Percentiles rank a stretch among this genome's conserved stretches.
Evolutionary conservation across 2,888 invertebrate species (phyloP).

Genomic region (Conus canariensis): DNA sequence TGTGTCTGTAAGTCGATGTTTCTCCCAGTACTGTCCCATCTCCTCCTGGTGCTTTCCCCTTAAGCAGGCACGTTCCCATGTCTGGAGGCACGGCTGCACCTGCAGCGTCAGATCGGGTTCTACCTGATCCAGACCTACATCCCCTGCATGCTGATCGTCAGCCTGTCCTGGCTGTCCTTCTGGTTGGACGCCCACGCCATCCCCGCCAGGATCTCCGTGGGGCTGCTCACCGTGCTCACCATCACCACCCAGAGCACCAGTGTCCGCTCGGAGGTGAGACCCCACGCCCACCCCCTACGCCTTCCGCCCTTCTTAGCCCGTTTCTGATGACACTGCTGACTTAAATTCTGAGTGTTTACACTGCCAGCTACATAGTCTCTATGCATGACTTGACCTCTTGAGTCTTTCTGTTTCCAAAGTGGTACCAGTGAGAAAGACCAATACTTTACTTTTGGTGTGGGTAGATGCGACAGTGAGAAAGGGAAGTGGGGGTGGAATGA

Average conservation of each 20-base stretch:
- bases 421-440: too few relatives aligned
- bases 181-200: slow-evolving; percentile 74
- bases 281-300: not conserved
- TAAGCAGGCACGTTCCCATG: slow-evolving; percentile 63
- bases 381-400: too few relatives aligned
- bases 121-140: slow-evolving; percentile 73
- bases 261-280: slow-evolving; percentile 50
- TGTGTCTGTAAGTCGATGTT: not conserved
- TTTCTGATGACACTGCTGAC: not conserved
- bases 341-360: not conserved
- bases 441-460: too few relatives aligned
- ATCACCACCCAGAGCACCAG: slow-evolving; percentile 63
- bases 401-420: too few relatives aligned
- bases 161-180: slow-evolving; percentile 72
- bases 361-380: not conserved
- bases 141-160: slow-evolving; percentile 67
- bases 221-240: slow-evolving; percentile 70
- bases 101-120: slow-evolving; percentile 66
- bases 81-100: slow-evolving; percentile 59
- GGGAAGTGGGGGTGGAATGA: too few relatives aligned
- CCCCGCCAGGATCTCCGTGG: slow-evolving; percentile 70
- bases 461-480: too few relatives aligned
- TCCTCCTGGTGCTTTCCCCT: too few relatives aligned
- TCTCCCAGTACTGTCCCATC: not conserved
- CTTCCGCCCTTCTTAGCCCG: not conserved